Conservation (phyloP, 2,113 vertebrate species). For the Symphodus melops region DNA sequence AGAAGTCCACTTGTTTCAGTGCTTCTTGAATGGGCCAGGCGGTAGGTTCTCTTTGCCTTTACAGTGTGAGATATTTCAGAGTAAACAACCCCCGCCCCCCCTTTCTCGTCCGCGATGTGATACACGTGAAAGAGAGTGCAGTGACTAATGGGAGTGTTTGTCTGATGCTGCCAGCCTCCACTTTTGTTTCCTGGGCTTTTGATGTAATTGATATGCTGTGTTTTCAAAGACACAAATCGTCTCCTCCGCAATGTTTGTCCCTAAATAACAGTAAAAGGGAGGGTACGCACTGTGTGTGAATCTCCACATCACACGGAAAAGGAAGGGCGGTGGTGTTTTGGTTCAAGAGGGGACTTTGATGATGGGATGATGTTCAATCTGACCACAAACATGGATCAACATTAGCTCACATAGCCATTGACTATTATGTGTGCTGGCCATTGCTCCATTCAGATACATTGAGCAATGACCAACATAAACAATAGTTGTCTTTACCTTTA, state of each 20-base stretch:
- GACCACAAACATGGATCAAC: slow-evolving; percentile 56
- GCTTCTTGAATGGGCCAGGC: slow-evolving; percentile 66
- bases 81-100: slow-evolving; percentile 69
- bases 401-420: background rate
- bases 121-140: slow-evolving; percentile 70
- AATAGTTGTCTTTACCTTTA: slow-evolving; percentile 5
- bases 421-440: slow-evolving; percentile 6
- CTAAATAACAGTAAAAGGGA: slow-evolving; percentile 78
- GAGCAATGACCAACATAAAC: slow-evolving; percentile 5
- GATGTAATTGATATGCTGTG: slow-evolving; percentile 77
- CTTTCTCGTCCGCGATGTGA: slow-evolving; percentile 46
- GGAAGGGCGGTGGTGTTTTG: slow-evolving; percentile 56
- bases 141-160: slow-evolving; percentile 81
- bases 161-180: slow-evolving; percentile 72
- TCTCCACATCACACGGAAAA: slow-evolving; percentile 72
- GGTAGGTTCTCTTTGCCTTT: slow-evolving; percentile 70
- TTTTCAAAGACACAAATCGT: slow-evolving; percentile 78
- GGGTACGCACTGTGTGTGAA: slow-evolving; percentile 52
- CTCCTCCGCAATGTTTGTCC: slow-evolving; percentile 78
- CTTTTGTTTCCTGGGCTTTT: slow-evolving; percentile 80
- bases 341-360: slow-evolving; percentile 64
- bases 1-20: slow-evolving; percentile 63
- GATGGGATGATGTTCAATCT: slow-evolving; percentile 51
- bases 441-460: slow-evolving; percentile 3
- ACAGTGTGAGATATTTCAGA: slow-evolving; percentile 72